phyloP scores from a whole-genome alignment of 1,140 invertebrate species.

The Cydia splendana region DNA sequence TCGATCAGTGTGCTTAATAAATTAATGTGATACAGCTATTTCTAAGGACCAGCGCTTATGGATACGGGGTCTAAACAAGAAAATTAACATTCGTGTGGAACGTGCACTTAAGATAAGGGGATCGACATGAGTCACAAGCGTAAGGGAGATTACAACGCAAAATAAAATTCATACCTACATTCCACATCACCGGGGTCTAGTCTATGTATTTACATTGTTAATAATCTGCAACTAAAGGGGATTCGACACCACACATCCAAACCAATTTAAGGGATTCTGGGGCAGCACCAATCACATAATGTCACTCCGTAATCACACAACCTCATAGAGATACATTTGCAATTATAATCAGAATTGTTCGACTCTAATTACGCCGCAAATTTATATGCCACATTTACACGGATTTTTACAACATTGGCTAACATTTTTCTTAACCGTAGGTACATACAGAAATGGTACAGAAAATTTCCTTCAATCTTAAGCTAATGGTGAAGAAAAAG shows the following conservation, averaged over 20 bases:
- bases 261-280: conserved; percentile 64
- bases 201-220: conserved; percentile 53
- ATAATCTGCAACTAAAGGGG: conserved; percentile 53
- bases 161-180: conserved; percentile 52
- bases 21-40: conserved; percentile 37
- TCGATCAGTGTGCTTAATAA: conserved; percentile 48
- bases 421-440: conserved; percentile 29
- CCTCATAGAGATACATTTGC: conserved; percentile 60
- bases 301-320: conserved; percentile 62
- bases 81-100: conserved; percentile 45
- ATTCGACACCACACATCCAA: conserved; percentile 68
- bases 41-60: conserved; percentile 40
- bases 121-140: conserved; percentile 51
- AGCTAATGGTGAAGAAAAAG: conserved; percentile 22
- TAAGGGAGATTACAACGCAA: conserved; percentile 52
- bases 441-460: background rate
- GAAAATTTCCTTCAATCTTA: background rate
- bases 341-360: conserved; percentile 1
- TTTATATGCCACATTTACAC: conserved; percentile 15
- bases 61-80: conserved; percentile 38
- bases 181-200: conserved; percentile 62
- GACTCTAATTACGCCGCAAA: conserved; percentile 7
- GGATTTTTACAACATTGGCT: conserved; percentile 21
- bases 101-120: conserved; percentile 54
- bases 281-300: conserved; percentile 80